A percentile compares a stretch with the other conserved stretches of the same genome.
Evolutionary conservation across 2,797 vertebrate genomes (phyloP).

Genomic region (Gorsachius magnificus): DNA sequence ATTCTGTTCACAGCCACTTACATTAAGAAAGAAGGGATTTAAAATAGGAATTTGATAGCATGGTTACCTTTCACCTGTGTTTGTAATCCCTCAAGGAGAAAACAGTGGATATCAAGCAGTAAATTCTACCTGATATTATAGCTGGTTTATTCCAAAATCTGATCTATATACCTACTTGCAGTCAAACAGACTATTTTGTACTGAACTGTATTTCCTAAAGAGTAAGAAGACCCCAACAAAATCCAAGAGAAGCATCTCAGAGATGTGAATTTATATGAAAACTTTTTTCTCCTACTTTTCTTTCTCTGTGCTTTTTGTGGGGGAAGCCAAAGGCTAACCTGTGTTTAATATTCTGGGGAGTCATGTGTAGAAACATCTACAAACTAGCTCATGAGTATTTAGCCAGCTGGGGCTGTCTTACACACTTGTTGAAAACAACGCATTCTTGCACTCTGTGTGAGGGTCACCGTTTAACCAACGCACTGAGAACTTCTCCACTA

Average conservation of each 20-base stretch:
- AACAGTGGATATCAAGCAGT: background rate
- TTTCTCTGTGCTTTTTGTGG: background rate
- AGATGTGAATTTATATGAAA: background rate
- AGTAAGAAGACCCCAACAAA: background rate
- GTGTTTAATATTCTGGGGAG: background rate
- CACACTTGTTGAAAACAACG: background rate
- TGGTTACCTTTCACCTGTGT: background rate
- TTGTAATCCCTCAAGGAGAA: background rate
- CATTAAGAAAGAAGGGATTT: background rate
- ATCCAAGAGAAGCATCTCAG: background rate
- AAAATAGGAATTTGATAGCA: background rate
- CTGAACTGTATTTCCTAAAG: background rate
- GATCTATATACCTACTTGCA: background rate
- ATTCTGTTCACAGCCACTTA: background rate
- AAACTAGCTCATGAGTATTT: background rate
- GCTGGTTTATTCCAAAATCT: background rate
- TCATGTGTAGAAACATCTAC: background rate
- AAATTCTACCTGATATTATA: background rate
- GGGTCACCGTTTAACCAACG: conserved; percentile 18
- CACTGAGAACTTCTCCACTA: background rate
- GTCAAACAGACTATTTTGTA: background rate
- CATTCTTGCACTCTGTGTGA: background rate
- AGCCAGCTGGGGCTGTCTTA: background rate
- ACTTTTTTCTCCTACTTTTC: background rate
- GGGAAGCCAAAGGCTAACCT: background rate